phyloP scores from a whole-genome alignment of 2,113 vertebrate species.

The Setophaga petechia region DNA sequence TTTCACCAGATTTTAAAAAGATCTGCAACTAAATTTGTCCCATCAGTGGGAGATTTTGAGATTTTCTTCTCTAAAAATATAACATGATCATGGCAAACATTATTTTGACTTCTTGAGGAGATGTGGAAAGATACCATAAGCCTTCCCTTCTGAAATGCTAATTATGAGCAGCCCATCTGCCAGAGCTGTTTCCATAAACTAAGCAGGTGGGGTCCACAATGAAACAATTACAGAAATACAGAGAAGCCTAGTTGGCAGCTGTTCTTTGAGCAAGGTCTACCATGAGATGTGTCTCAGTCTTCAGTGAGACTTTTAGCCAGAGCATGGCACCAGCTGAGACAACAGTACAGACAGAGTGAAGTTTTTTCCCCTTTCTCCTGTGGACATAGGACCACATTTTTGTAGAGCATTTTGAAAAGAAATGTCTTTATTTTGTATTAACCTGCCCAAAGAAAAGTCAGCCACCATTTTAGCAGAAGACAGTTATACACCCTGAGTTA shows the following conservation, averaged over 20 bases:
- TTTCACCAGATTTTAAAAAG: not conserved
- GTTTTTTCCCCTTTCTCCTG: not conserved
- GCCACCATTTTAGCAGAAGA: not conserved
- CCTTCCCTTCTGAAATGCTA: not conserved
- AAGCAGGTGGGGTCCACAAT: not conserved
- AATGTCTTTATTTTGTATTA: not conserved
- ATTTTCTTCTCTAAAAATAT: not conserved
- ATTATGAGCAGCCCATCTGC: not conserved
- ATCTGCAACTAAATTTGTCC: not conserved
- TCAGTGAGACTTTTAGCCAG: not conserved
- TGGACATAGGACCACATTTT: not conserved
- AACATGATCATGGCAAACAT: not conserved
- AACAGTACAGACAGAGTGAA: not conserved
- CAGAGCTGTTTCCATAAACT: not conserved
- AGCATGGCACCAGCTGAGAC: not conserved
- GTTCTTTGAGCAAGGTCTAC: not conserved
- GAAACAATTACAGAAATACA: not conserved
- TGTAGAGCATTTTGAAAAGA: not conserved
- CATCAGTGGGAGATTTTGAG: not conserved
- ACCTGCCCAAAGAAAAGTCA: not conserved
- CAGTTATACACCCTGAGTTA: not conserved
- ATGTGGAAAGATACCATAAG: not conserved
- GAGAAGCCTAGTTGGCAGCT: not conserved
- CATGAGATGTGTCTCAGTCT: not conserved
- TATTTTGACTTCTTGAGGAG: not conserved